Evolutionary conservation across 1,140 invertebrate species (phyloP).

Genomic region (Cherax destructor): DNA sequence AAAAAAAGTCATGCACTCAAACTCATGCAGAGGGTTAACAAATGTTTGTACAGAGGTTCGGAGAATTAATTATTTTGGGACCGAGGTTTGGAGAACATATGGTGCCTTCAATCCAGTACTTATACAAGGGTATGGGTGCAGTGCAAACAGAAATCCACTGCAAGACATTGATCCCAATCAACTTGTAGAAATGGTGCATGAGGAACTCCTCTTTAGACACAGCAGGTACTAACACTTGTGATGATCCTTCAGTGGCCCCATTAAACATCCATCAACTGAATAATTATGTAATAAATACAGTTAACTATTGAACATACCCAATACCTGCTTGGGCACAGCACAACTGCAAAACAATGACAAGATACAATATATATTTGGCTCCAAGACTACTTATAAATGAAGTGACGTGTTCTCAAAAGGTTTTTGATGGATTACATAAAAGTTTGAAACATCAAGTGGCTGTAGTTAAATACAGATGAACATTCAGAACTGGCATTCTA

Average conservation of each 20-base stretch:
- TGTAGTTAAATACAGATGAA: slow-evolving; percentile 44
- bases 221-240: slow-evolving; percentile 18
- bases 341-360: slow-evolving; percentile 36
- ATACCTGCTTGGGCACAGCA: slow-evolving; percentile 49
- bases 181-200: slow-evolving; percentile 49
- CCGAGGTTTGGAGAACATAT: slow-evolving; percentile 31
- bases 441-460: slow-evolving; percentile 23
- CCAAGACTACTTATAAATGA: slow-evolving; percentile 30
- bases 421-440: slow-evolving; percentile 31
- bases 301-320: slow-evolving; percentile 17
- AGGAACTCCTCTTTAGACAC: slow-evolving; percentile 31
- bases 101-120: slow-evolving; percentile 24
- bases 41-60: slow-evolving; percentile 40
- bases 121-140: slow-evolving; percentile 31
- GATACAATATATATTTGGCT: slow-evolving; percentile 9
- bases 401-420: slow-evolving; percentile 13
- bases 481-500: slow-evolving; percentile 48
- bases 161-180: slow-evolving; percentile 46
- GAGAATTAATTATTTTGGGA: slow-evolving; percentile 14
- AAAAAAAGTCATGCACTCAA: slow-evolving; percentile 43
- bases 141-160: slow-evolving; percentile 47
- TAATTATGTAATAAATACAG: slow-evolving; percentile 30
- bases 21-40: slow-evolving; percentile 46
- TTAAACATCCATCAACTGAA: slow-evolving; percentile 35
- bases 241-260: slow-evolving; percentile 15